These are phyloP conservation scores for Cryptocheilus praepositus DNA, from an alignment of 2,888 invertebrate species.

Conservation along the genomic window DNA sequence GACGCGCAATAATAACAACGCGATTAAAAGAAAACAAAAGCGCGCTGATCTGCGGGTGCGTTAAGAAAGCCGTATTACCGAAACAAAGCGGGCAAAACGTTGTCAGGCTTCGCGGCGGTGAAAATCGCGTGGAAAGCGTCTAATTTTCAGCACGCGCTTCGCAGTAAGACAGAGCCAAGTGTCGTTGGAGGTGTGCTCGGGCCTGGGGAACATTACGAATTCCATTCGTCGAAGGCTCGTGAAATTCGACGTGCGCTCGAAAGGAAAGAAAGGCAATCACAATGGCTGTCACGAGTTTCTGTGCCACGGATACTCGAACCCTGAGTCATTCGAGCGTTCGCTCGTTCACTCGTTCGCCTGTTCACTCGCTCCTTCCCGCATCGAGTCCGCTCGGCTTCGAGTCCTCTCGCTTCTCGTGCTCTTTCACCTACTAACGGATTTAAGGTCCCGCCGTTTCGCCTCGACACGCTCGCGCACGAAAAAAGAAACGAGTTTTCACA, in stretches of 20 bases:
- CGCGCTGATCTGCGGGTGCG: too few relatives aligned
- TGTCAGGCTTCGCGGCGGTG: too few relatives aligned
- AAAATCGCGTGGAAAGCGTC: too few relatives aligned
- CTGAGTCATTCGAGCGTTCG: slow-evolving; percentile 48
- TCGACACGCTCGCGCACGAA: slow-evolving; percentile 4
- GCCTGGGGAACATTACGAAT: slow-evolving; percentile 24
- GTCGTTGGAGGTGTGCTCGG: not conserved
- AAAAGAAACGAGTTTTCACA: slow-evolving; percentile 17
- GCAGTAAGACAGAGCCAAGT: too few relatives aligned
- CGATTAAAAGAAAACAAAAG: too few relatives aligned
- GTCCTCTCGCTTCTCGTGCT: slow-evolving; percentile 43
- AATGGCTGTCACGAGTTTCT: slow-evolving; percentile 37
- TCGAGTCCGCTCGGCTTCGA: slow-evolving; percentile 15
- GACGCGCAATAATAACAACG: too few relatives aligned
- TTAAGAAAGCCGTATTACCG: too few relatives aligned
- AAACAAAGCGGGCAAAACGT: too few relatives aligned
- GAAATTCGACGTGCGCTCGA: slow-evolving; percentile 23
- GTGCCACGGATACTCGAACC: slow-evolving; percentile 52
- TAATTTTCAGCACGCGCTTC: too few relatives aligned
- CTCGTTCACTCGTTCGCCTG: slow-evolving; percentile 22
- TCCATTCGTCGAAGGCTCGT: slow-evolving; percentile 19
- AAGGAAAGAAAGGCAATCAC: slow-evolving; percentile 30
- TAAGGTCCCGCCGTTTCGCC: slow-evolving; percentile 32
- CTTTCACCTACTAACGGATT: slow-evolving; percentile 56
- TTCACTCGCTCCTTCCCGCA: slow-evolving; percentile 19